These are phyloP conservation scores for Antennarius maculatus DNA, from an alignment of 2,797 vertebrate species.

Conservation along the genomic window DNA sequence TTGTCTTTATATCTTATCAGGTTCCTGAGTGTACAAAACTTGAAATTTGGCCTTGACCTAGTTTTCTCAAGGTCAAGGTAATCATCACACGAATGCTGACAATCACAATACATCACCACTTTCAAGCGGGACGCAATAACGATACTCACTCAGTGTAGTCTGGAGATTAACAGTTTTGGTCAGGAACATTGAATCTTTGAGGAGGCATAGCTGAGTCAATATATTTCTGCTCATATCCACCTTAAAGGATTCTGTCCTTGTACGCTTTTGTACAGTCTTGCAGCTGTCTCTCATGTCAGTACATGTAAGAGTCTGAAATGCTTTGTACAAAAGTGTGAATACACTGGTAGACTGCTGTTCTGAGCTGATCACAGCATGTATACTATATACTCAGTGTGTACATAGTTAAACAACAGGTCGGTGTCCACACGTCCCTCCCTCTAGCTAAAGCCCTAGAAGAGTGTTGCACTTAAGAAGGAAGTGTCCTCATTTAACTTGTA, in stretches of 20 bases:
- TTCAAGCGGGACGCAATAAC: neutral
- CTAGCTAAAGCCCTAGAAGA: neutral
- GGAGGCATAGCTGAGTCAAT: neutral
- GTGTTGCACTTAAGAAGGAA: neutral
- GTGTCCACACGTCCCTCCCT: constrained; percentile 17
- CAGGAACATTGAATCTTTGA: constrained; percentile 1
- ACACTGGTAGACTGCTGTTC: constrained; percentile 24
- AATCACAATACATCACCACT: no score
- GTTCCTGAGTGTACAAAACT: no score
- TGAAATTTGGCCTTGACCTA: no score
- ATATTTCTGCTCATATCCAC: constrained; percentile 3
- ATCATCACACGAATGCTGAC: no score
- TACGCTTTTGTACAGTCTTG: neutral
- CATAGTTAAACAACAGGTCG: neutral
- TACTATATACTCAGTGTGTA: neutral
- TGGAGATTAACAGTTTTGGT: neutral
- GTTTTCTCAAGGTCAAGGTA: no score
- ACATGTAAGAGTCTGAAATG: constrained; percentile 42
- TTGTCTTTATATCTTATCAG: no score
- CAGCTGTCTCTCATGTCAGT: constrained; percentile 14
- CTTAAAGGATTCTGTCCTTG: constrained; percentile 11
- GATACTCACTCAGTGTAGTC: neutral
- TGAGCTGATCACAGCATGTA: constrained; percentile 13
- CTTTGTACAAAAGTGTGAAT: constrained; percentile 49
- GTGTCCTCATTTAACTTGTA: constrained; percentile 24